These are phyloP conservation scores for Pogonomyrmex californicus DNA, from an alignment of 1,140 invertebrate genomes.

Conservation along the genomic window DNA sequence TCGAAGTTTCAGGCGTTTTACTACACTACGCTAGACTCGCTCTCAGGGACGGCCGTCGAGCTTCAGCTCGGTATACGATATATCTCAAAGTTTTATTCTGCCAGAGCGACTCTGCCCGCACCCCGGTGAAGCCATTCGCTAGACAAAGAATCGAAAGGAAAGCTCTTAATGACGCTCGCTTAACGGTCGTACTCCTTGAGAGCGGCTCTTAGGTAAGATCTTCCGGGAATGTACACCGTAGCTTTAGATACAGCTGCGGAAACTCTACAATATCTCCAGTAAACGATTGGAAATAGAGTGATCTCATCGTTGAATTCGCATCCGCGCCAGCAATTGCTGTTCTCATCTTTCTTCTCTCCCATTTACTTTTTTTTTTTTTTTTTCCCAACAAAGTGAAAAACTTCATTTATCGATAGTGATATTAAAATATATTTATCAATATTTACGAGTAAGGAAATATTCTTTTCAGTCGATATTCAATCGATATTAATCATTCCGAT, in stretches of 20 bases:
- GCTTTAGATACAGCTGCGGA: neutral
- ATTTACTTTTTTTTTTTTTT: neutral
- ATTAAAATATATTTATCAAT: neutral
- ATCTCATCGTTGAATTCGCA: constrained; percentile 5
- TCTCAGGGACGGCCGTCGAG: constrained; percentile 10
- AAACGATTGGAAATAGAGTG: neutral
- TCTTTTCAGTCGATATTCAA: no score
- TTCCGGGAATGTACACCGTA: neutral
- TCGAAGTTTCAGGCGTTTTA: constrained; percentile 57
- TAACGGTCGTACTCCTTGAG: neutral
- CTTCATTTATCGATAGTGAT: no score
- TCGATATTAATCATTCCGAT: neutral
- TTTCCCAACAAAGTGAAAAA: neutral
- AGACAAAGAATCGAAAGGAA: constrained; percentile 42
- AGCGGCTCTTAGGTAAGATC: neutral
- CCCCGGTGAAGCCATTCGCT: neutral
- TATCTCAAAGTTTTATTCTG: constrained; percentile 55
- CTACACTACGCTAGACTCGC: constrained; percentile 55
- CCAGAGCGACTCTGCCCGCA: neutral
- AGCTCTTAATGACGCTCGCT: constrained; percentile 41
- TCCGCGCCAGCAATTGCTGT: neutral
- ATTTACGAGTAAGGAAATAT: neutral
- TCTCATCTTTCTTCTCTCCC: neutral
- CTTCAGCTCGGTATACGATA: constrained; percentile 26
- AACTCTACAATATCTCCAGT: constrained; percentile 13